Base-by-base conservation (phyloP, 2,888 invertebrate species). In the Eristalis intricaria region DNA sequence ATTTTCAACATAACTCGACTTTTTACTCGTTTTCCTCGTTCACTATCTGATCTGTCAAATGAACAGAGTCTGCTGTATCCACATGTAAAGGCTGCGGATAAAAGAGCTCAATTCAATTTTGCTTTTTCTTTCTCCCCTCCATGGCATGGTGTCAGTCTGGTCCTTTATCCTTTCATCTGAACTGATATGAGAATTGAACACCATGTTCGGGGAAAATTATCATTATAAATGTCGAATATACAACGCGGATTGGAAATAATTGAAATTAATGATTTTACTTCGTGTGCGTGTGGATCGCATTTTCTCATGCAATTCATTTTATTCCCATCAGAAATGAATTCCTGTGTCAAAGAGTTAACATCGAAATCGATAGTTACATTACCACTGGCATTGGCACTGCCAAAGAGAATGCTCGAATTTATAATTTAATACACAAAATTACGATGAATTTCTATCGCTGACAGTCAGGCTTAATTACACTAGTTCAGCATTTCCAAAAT, bases 191-290 rank as follows among this genome's bases (percentile, higher is more conserved):
- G 29, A 68, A 69, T 19, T 29, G 11, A 58, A 43, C 11, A 43
- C 71, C 65, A 60, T 66, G 66, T 60, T 65, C 29, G 58, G 70
- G 65, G 19, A 23, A 60, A 86, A 86, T 86, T 83, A 83, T 75
- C 83, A 70, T 78, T 78, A 83, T 79, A 83, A 82, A 83, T 78
- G 78, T 86, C 78, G 78, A 75, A 70, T 64, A 64, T 73, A 69
- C 69, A 50, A 68, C 63, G 38, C 58, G 76, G 77, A 81, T 82
- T 65, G 85, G 66, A 82, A 82, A 82, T 82, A 82, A 86, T 82
- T 86, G 86, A 86, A 82, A 86, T 86, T 82, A 86, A 86, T 86
- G 86, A 78, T 78, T 82, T 78, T 22, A 23, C 64, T 50, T 22
- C 58, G 26, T 68, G 71, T 35, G 43, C 35, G 64, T n/a, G n/a